A percentile compares a stretch with the other conserved stretches of the same genome.
These are phyloP conservation scores for Urophycis tenuis DNA, from an alignment of 2,797 vertebrate genomes.

Conservation along the genomic window DNA sequence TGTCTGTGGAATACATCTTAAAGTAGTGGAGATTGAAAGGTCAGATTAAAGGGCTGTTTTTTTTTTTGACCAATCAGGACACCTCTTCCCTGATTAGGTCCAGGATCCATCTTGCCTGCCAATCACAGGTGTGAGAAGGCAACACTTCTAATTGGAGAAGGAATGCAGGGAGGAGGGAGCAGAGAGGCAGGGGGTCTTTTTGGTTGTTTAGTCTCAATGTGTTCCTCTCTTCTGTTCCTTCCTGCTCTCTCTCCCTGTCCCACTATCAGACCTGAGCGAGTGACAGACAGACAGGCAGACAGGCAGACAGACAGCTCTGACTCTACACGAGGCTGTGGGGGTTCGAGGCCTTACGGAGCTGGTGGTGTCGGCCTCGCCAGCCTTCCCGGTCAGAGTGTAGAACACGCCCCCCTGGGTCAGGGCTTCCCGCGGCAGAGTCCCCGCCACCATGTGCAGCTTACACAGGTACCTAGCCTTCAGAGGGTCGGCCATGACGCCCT, in stretches of 20 bases:
- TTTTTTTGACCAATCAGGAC: no score
- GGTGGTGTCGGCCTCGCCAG: slow-evolving; percentile 67
- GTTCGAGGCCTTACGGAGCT: slow-evolving; percentile 63
- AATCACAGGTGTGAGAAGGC: no score
- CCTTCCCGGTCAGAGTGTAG: slow-evolving; percentile 83
- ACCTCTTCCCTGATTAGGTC: no score
- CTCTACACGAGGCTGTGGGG: not conserved
- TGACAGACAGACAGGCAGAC: no score
- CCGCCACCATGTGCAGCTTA: slow-evolving; percentile 84
- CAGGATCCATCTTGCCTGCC: no score
- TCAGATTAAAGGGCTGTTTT: no score
- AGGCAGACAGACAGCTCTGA: not conserved
- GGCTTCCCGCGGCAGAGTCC: slow-evolving; percentile 64
- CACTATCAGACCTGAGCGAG: not conserved
- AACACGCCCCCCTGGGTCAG: slow-evolving; percentile 70
- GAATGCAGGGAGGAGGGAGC: no score
- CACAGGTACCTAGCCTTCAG: slow-evolving; percentile 73
- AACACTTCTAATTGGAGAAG: no score
- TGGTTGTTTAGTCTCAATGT: not conserved
- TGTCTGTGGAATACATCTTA: no score
- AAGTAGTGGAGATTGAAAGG: no score
- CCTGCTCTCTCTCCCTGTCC: not conserved
- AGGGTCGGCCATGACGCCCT: slow-evolving; percentile 63
- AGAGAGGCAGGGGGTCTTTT: no score
- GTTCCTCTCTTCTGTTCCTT: not conserved